These are phyloP conservation scores for Acronicta leporina DNA, from an alignment of 2,888 invertebrate species.

Conservation along the genomic window DNA sequence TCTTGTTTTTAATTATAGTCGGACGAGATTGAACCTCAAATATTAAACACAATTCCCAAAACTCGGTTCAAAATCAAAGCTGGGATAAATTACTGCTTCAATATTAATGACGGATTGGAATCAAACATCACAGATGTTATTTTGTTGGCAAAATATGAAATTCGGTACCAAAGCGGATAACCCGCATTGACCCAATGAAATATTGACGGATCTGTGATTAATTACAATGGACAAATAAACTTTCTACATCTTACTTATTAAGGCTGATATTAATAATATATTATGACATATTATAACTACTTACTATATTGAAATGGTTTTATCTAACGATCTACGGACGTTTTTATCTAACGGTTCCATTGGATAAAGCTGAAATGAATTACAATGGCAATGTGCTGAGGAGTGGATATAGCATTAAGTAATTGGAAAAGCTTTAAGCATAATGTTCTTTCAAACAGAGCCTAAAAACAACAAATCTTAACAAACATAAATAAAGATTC, in stretches of 20 bases:
- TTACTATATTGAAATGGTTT: not conserved
- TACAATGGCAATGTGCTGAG: too few relatives aligned
- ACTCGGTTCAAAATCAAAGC: slow-evolving; percentile 6
- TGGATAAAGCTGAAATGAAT: too few relatives aligned
- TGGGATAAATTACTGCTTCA: slow-evolving; percentile 14
- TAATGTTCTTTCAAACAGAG: too few relatives aligned
- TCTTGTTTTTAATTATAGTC: not conserved
- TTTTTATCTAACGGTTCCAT: too few relatives aligned
- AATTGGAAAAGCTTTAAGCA: too few relatives aligned
- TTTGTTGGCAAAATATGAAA: slow-evolving; percentile 18
- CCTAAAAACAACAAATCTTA: too few relatives aligned
- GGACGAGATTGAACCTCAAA: not conserved
- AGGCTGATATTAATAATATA: not conserved
- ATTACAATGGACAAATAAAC: slow-evolving; percentile 24
- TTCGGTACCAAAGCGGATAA: slow-evolving; percentile 31
- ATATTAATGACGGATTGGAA: slow-evolving; percentile 25
- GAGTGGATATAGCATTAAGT: too few relatives aligned
- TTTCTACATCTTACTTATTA: not conserved
- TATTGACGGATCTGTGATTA: slow-evolving; percentile 36
- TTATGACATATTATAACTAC: not conserved
- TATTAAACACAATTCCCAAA: not conserved
- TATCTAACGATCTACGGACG: too few relatives aligned
- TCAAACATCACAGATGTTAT: slow-evolving; percentile 25
- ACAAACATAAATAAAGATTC: too few relatives aligned
- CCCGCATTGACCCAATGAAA: slow-evolving; percentile 26